Conservation (phyloP, 64 coral and sea anemone genomes). For the Actinia equina region DNA sequence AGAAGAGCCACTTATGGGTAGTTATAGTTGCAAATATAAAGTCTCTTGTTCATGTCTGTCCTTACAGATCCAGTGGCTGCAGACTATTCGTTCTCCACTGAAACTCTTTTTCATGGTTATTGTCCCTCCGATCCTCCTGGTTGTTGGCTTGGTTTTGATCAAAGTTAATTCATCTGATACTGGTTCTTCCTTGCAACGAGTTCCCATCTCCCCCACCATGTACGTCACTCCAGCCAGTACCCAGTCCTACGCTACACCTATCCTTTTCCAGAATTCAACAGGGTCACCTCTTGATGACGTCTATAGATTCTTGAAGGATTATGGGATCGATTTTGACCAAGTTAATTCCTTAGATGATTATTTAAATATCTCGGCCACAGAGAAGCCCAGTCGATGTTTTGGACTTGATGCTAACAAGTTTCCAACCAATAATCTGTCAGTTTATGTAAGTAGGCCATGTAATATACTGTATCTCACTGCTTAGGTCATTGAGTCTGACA, state of each 20-base stretch:
- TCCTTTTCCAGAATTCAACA: conserved; percentile 67
- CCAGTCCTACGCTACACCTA: conserved; percentile 43
- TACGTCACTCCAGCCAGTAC: conserved; percentile 62
- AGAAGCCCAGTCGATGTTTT: neutral
- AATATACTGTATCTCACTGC: no score
- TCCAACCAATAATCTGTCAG: neutral
- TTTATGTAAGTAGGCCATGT: neutral
- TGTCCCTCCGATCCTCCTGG: conserved; percentile 59
- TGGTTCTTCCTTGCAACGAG: neutral
- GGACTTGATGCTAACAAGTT: conserved; percentile 40
- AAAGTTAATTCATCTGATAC: neutral
- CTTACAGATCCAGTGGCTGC: conserved; percentile 70
- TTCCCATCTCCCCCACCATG: conserved; percentile 38
- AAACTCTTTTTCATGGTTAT: conserved; percentile 80
- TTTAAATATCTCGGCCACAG: conserved; percentile 45
- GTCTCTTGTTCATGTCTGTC: neutral
- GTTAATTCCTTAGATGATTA: conserved; percentile 23
- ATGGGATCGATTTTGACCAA: conserved; percentile 39
- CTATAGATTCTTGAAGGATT: conserved; percentile 42
- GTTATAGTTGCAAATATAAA: neutral
- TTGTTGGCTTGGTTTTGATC: conserved; percentile 47
- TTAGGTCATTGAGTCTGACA: no score
- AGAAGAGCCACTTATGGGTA: no score
- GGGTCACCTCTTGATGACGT: conserved; percentile 32
- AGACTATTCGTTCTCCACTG: conserved; percentile 31